A percentile compares a stretch with the other conserved stretches of the same genome.
These are phyloP conservation scores for Yponomeuta evonymella DNA, from an alignment of 2,888 invertebrate species.

Conservation along the genomic window DNA sequence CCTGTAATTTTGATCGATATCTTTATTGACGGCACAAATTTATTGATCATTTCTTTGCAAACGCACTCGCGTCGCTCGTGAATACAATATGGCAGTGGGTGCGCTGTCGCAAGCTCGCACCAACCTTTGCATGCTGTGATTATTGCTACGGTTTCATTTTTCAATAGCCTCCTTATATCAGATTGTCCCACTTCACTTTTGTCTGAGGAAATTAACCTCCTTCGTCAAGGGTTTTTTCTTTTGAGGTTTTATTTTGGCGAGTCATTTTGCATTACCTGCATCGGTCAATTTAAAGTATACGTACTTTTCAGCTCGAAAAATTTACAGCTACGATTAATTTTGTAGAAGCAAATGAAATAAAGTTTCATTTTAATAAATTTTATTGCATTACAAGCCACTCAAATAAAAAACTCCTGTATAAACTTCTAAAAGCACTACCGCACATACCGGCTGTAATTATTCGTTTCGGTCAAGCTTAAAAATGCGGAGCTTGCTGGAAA, in stretches of 20 bases:
- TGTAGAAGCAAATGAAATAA: neutral
- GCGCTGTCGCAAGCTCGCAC: slow-evolving; percentile 16
- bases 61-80: slow-evolving; percentile 57
- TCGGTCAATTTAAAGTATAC: no score
- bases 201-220: slow-evolving; percentile 62
- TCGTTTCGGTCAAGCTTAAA: neutral
- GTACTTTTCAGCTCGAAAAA: no score
- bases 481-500: slow-evolving; percentile 10
- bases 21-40: slow-evolving; percentile 72
- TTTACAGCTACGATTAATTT: no score
- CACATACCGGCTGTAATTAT: neutral
- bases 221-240: slow-evolving; percentile 29
- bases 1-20: slow-evolving; percentile 77
- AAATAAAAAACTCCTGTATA: neutral
- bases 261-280: neutral
- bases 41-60: slow-evolving; percentile 73
- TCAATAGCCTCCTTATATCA: slow-evolving; percentile 69
- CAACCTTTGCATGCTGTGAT: slow-evolving; percentile 53
- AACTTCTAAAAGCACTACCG: neutral
- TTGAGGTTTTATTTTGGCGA: neutral
- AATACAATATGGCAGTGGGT: slow-evolving; percentile 55
- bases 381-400: neutral
- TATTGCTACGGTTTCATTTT: slow-evolving; percentile 69
- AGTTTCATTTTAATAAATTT: neutral
- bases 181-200: slow-evolving; percentile 59